Evolutionary conservation across 2,113 vertebrate species (phyloP), one percentile per base, ranked within the genome.

Genomic region (Scomber japonicus): DNA sequence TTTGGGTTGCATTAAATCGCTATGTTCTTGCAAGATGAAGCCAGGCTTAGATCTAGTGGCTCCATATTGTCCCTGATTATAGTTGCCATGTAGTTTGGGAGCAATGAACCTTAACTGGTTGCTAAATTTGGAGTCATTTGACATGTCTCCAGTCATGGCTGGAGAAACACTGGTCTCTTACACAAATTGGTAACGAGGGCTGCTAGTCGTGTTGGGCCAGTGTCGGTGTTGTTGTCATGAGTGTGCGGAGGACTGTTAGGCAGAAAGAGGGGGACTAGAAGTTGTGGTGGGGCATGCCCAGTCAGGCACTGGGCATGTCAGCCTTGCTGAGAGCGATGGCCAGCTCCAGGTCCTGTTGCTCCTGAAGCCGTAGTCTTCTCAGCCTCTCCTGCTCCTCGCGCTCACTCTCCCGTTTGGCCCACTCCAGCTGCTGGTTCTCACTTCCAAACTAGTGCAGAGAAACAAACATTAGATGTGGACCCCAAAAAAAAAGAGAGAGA

Each of bases 291-390:
- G 61, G 21, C n/a, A 40, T 3, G 69, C 27, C 30, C 15, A 63
- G 57, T 96, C 95, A 98, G 56, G 95, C 89, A 24, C 92, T 83
- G 1, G 97, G 95, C 94, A 97, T 95, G 87, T 97, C 95, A 2
- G 96, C 96, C 91, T 96, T 96, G 94, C 98, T 99, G 90, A 99
- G 96, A 0, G 98, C 97, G 35, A 99, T 97, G 84, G 97, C 98
- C 92, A 98, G 56, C 82, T 98, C 97, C 65, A 99, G 96, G 88
- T 99, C 98, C 81, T 97, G 95, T 84, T 98, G 97, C 6, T 99
- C 98, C 88, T 98, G 97, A 14, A 96, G 94, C 80, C 94, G 92
- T 83, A 98, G 91, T 14, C 96, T 94, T 9, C 95, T 95, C 88
- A 97, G 87, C 72, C 97, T 87, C 77, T 98, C 97, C 89, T 95